Conservation (phyloP, 2,888 invertebrate species). For the Polyploca ridens region DNA sequence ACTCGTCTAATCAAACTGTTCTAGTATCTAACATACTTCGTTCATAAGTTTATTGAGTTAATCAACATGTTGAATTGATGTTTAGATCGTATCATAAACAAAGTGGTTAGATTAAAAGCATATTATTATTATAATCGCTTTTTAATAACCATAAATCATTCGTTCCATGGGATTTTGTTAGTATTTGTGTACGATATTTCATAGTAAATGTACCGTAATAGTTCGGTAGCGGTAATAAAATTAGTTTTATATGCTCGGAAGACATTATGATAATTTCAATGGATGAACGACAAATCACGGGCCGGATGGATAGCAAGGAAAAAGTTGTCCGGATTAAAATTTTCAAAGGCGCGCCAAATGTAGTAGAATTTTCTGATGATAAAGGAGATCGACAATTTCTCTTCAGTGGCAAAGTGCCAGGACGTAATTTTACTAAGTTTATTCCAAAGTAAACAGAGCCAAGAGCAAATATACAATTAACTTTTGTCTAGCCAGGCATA, state of each 20-base stretch:
- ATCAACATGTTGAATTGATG: slow-evolving; percentile 6
- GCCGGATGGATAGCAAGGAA: not conserved
- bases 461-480: slow-evolving; percentile 4
- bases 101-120: slow-evolving; percentile 2
- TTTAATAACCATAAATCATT: not conserved
- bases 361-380: not conserved
- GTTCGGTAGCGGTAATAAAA: slow-evolving; percentile 4
- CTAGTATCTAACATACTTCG: not conserved
- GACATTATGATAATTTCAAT: slow-evolving; percentile 1
- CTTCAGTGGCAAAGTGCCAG: not conserved
- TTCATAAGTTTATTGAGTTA: slow-evolving; percentile 2
- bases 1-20: not conserved
- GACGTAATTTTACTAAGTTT: not conserved
- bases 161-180: not conserved
- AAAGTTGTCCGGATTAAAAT: not conserved
- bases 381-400: not conserved
- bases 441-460: not conserved
- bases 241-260: not conserved
- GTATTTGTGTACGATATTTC: slow-evolving; percentile 1
- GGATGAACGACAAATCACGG: not conserved
- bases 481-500: slow-evolving; percentile 9
- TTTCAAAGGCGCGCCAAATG: not conserved
- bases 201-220: not conserved
- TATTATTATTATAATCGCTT: slow-evolving; percentile 6
- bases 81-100: not conserved